Evolutionary conservation across 2,797 vertebrate genomes (phyloP).

Genomic region (Crax fasciolata): DNA sequence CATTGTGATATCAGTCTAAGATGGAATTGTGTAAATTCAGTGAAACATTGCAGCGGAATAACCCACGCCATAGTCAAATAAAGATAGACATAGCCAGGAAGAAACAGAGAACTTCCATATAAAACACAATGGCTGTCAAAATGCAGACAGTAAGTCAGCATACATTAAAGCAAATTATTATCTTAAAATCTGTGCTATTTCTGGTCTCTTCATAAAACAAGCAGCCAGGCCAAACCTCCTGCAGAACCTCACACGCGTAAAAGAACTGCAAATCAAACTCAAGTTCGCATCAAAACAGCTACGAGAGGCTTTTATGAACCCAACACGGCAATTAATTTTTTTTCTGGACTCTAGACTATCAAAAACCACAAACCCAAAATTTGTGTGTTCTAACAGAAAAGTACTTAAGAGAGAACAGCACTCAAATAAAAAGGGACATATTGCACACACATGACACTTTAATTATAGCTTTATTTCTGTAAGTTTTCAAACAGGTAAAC

Average conservation of each 20-base stretch:
- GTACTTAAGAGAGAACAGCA: background rate
- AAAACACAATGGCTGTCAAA: background rate
- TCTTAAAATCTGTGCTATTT: background rate
- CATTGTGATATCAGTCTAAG: background rate
- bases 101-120: background rate
- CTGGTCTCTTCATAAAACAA: background rate
- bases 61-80: background rate
- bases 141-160: background rate
- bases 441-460: background rate
- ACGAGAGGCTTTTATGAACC: background rate
- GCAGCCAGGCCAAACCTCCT: background rate
- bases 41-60: background rate
- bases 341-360: background rate
- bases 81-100: background rate
- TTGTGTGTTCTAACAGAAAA: background rate
- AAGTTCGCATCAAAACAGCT: background rate
- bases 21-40: background rate
- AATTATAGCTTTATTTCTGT: slow-evolving; percentile 14
- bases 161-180: background rate
- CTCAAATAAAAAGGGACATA: background rate
- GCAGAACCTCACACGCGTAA: background rate
- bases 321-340: background rate
- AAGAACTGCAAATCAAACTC: background rate
- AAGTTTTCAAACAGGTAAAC: background rate
- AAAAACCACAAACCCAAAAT: background rate